Evolutionary conservation across 2,888 invertebrate genomes (phyloP), one percentile per base, ranked within the genome.

Genomic region (Ramazzottius varieornatus): DNA sequence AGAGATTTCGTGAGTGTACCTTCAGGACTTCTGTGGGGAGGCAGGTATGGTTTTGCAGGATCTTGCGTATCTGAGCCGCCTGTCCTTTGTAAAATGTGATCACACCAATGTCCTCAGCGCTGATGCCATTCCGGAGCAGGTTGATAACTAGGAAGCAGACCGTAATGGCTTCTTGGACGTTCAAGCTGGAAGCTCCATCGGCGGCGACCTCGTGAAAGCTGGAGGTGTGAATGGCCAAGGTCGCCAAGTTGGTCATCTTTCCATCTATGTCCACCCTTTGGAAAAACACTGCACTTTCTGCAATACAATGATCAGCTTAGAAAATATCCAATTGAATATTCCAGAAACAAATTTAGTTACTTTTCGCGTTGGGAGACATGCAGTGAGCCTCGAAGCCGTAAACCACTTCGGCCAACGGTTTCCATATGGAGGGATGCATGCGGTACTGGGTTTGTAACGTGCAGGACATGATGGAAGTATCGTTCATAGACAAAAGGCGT

Each of bases 61-160:
- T n/a, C 33, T 24, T 32, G 8, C 16, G 4, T 8, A 64, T 4
- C n/a, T 64, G 24, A 33, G 2, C 32, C 32, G 34, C 54, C 64
- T 65, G 65, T 2, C 46, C 65, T 1, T 2, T 16, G 33, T 65
- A 65, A 63, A 63, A 63, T 2, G 65, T 63, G 32, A 65, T 65
- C 16, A 65, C 65, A 8, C 65, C 65, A 63, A 65, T 64, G n/a
- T 65, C 64, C 24, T 2, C 32, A 32, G 64, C 32, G 2, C 32
- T 2, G 20, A 65, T 16, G 29, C 32, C 2, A 1, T 32, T 1
- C 1, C 1, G 29, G 16, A 4, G 16, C 1, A 65, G 33, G 16
- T 40, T 40, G 8, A 40, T 40, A 13, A 40, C 8, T 8, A 40
- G 8, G 8, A 40, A 40, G 8, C 8, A 13, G 8, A 40, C 40